Evolutionary conservation across 2,888 invertebrate genomes (phyloP).

Genomic region (Lathronympha strigana): DNA sequence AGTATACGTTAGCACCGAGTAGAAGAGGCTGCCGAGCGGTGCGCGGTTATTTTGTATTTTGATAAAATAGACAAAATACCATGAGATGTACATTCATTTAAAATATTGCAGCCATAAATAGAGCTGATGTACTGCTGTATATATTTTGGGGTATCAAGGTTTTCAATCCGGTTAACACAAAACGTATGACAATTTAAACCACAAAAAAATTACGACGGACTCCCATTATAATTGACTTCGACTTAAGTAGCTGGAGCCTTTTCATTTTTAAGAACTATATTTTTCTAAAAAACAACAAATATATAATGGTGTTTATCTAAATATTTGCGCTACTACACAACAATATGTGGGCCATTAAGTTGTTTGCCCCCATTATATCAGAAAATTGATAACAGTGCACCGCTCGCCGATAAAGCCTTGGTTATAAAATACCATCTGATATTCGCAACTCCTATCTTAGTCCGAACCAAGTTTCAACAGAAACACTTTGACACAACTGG

Average conservation of each 20-base stretch:
- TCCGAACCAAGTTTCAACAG: conserved; percentile 26
- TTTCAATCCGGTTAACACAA: too few species aligned
- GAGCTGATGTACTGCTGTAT: background rate
- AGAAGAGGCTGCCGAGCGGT: conserved; percentile 48
- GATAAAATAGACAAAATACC: background rate
- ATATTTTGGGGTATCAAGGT: too few species aligned
- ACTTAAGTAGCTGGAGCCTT: conserved; percentile 28
- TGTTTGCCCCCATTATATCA: background rate
- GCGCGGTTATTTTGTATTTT: background rate
- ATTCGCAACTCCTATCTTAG: conserved; percentile 65
- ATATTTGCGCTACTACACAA: too few species aligned
- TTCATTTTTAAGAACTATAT: background rate
- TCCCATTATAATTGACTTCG: conserved; percentile 30
- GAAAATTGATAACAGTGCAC: background rate
- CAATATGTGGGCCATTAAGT: too few species aligned
- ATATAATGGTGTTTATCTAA: too few species aligned
- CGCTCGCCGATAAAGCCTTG: background rate
- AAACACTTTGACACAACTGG: conserved; percentile 7
- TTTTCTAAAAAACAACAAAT: too few species aligned
- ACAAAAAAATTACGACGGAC: background rate
- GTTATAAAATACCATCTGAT: conserved; percentile 62
- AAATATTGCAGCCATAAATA: too few species aligned
- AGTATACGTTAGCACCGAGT: conserved; percentile 67
- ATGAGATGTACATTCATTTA: too few species aligned
- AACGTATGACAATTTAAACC: background rate